Conservation (phyloP, 2,113 vertebrate genomes). For the Gracilinanus agilis region DNA sequence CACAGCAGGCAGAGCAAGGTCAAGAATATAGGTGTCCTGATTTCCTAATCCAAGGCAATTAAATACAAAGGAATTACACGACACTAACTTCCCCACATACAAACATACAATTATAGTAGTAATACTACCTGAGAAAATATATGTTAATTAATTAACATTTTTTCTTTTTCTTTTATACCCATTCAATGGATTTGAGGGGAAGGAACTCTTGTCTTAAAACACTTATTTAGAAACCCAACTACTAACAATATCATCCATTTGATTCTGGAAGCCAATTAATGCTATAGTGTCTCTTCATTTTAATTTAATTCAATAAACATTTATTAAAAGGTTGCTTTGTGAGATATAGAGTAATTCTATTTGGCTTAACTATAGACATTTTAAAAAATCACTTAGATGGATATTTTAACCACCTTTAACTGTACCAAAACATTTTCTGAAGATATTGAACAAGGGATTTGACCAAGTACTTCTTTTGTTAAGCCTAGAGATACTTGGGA, state of each 20-base stretch:
- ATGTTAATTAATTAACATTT: not conserved
- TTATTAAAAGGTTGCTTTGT: not conserved
- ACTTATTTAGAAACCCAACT: not conserved
- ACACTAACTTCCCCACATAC: no score
- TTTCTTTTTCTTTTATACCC: not conserved
- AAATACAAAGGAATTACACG: no score
- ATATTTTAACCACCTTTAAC: conserved; percentile 45
- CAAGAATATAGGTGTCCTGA: not conserved
- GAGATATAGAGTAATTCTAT: conserved; percentile 22
- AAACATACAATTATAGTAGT: no score
- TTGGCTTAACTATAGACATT: conserved; percentile 62
- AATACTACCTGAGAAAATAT: not conserved
- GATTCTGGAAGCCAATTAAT: conserved; percentile 1
- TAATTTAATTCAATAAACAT: not conserved
- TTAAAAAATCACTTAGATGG: conserved; percentile 48
- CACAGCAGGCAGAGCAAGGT: not conserved
- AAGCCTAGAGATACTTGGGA: conserved; percentile 20
- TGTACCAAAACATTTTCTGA: conserved; percentile 58
- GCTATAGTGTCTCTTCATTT: not conserved
- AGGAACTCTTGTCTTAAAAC: not conserved
- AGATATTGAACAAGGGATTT: conserved; percentile 63
- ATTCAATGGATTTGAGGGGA: not conserved
- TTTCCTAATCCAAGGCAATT: not conserved
- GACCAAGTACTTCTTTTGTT: conserved; percentile 53
- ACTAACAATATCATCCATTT: conserved; percentile 10